Evolutionary conservation across 2,888 invertebrate genomes (phyloP), one percentile per base, ranked within the genome.

Genomic region (Parthenolecanium corni): DNA sequence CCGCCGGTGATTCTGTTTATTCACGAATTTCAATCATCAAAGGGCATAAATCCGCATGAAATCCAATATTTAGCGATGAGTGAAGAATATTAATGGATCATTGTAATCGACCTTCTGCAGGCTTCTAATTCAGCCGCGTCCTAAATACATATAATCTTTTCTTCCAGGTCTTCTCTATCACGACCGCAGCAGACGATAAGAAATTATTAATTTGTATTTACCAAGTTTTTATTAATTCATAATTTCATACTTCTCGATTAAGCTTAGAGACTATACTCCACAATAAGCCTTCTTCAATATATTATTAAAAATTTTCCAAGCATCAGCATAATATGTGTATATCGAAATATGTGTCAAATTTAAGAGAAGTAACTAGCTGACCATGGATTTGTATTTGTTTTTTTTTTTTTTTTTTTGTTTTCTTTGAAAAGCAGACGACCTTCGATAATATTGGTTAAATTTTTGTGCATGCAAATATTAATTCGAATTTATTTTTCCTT

Each of bases 131-230:
- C 38, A 54, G 24, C 42, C 54, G 24, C 42, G 54, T 54, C 54
- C 54, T 54, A 54, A 54, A 54, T 54, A 54, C 54, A 54, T n/a
- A n/a, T 54, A 54, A 54, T 54, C 40, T 54, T 54, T 54, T 54
- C 40, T 24, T 31, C 23, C 54, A 42, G 23, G 14, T 31, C 31
- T 14, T 23, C 42, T 54, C 21, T 23, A 42, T 54, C 54, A 54
- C 54, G 54, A 54, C 42, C 11, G 9, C 2, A 52, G 20, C 20
- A 38, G 25, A 51, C n/a, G 44, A 9, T 44, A 44, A 44, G 18
- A 44, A 14, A 16, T 16, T 44, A 44, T 44, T 38, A 38, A 12
- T 11, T 12, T 38, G 38, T 11, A 11, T 11, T 38, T 38, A 38
- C 11, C n/a, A n/a, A n/a, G n/a, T n/a, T n/a, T n/a, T n/a, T n/a